These are phyloP conservation scores for Tichodroma muraria DNA, from an alignment of 2,113 vertebrate species.

Conservation along the genomic window DNA sequence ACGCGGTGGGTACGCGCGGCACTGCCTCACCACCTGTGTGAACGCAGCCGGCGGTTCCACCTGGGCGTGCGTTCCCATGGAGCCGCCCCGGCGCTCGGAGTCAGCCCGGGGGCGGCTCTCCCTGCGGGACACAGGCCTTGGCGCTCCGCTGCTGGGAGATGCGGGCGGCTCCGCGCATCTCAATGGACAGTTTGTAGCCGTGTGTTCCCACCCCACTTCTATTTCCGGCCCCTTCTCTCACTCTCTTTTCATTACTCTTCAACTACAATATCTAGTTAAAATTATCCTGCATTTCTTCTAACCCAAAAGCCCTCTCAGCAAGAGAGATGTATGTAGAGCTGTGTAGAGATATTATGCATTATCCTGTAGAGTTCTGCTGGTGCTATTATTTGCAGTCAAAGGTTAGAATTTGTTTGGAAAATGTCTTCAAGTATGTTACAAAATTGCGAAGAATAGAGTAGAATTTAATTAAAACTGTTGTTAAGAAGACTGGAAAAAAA, in stretches of 20 bases:
- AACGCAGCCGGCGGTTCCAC: background rate
- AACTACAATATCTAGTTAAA: background rate
- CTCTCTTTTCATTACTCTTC: background rate
- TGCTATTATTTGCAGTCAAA: background rate
- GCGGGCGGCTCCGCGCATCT: too few relatives aligned
- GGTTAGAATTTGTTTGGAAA: background rate
- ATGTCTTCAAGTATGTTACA: background rate
- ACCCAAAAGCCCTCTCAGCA: background rate
- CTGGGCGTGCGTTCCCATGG: accelerated
- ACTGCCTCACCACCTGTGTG: background rate
- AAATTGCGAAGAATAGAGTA: background rate
- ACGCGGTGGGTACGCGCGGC: accelerated
- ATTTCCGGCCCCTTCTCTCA: background rate
- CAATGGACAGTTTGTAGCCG: background rate
- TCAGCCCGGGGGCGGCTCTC: background rate
- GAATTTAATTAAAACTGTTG: background rate
- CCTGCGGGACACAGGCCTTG: background rate
- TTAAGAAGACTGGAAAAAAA: background rate
- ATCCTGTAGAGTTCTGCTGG: background rate
- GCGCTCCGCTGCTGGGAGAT: accelerated
- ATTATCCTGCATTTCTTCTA: background rate
- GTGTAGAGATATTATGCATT: background rate
- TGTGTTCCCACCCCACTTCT: background rate
- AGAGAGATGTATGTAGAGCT: background rate
- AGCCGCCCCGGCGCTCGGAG: background rate